phyloP scores from a whole-genome alignment of 1,140 invertebrate genomes.

The Amyelois transitella region DNA sequence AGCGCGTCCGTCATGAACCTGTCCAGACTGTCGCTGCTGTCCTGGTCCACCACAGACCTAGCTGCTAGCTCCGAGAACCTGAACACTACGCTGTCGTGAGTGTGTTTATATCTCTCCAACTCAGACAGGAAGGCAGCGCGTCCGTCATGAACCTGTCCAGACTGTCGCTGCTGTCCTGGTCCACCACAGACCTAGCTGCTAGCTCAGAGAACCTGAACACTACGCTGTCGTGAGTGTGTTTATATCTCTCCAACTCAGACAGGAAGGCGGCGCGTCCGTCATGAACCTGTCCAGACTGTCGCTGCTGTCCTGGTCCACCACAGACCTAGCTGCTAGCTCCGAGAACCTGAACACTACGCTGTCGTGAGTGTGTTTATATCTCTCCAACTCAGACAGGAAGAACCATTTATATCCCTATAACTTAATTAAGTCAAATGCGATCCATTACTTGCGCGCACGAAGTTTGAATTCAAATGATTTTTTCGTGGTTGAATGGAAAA shows the following conservation, averaged over 20 bases:
- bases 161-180: conserved; percentile 89
- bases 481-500: no score
- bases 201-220: conserved; percentile 81
- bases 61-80: conserved; percentile 85
- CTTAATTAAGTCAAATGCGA: no score
- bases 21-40: conserved; percentile 88
- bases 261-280: not conserved
- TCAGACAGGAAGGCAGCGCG: conserved; percentile 82
- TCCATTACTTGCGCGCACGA: no score
- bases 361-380: no score
- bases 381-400: no score
- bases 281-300: not conserved
- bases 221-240: conserved; percentile 48
- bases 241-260: not conserved
- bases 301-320: no score
- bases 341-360: no score
- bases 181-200: conserved; percentile 86
- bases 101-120: no score
- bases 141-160: conserved; percentile 85
- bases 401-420: no score
- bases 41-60: conserved; percentile 87
- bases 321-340: no score
- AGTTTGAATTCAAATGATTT: no score
- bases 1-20: conserved; percentile 82
- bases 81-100: conserved; percentile 50